A percentile compares a stretch with the other conserved stretches of the same genome.
Conservation (phyloP, 1,140 invertebrate species). For the Reticulitermes speratus region DNA sequence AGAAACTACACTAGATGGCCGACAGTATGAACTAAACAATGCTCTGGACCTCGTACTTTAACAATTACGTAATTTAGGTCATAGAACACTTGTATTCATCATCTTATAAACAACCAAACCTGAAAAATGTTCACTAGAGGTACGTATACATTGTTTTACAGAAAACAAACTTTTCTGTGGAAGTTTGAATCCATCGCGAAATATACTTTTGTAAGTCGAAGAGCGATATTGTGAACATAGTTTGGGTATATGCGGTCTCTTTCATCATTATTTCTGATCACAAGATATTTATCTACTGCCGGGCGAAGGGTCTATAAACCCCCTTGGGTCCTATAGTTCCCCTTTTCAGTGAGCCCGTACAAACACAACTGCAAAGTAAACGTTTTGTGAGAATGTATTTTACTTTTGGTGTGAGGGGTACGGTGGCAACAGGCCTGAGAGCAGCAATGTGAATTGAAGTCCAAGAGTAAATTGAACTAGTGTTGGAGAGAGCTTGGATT, state of each 20-base stretch:
- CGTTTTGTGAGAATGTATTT: slow-evolving; percentile 16
- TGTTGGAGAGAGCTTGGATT: not conserved
- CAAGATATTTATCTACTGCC: not conserved
- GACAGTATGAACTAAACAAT: too few species aligned
- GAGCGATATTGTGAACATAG: not conserved
- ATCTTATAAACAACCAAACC: too few species aligned
- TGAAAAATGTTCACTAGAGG: too few species aligned
- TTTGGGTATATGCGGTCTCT: not conserved
- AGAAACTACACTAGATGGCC: too few species aligned
- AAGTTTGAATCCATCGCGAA: too few species aligned
- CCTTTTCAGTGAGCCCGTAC: not conserved
- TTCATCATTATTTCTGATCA: not conserved
- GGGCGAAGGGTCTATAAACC: not conserved
- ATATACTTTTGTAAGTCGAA: not conserved
- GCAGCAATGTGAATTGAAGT: not conserved
- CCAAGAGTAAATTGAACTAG: not conserved
- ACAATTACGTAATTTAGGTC: too few species aligned
- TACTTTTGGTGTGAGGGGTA: not conserved
- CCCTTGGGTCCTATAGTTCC: slow-evolving; percentile 8
- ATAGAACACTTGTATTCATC: too few species aligned
- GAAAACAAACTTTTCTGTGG: too few species aligned
- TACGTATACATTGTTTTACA: too few species aligned
- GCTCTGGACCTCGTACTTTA: too few species aligned
- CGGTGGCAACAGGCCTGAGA: not conserved
- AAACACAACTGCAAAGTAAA: slow-evolving; percentile 12